A percentile compares a stretch with the other conserved stretches of the same genome.
phyloP scores from a whole-genome alignment of 1,140 invertebrate genomes.

The Bradysia coprophila region DNA sequence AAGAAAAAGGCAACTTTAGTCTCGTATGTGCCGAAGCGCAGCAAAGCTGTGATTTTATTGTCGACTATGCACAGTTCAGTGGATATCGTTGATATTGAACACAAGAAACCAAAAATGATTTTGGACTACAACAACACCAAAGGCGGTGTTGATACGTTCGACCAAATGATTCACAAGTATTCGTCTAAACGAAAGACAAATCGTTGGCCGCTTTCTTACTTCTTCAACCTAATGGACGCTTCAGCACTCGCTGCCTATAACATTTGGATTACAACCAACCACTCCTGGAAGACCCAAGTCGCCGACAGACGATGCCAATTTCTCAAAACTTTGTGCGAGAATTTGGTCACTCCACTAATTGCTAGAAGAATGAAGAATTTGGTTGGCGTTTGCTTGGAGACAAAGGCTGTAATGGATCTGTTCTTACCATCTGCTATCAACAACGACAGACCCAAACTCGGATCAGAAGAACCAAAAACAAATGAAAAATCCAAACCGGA shows the following conservation, averaged over 20 bases:
- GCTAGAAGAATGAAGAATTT: background rate
- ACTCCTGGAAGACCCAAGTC: background rate
- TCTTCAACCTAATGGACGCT: too few relatives aligned
- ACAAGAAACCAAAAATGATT: conserved; percentile 2
- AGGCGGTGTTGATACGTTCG: background rate
- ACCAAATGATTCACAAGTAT: background rate
- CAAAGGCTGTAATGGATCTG: background rate
- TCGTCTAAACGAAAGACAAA: background rate
- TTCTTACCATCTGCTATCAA: background rate
- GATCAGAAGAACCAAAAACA: too few relatives aligned
- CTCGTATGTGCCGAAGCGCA: conserved; percentile 12
- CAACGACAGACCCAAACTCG: too few relatives aligned
- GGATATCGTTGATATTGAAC: background rate
- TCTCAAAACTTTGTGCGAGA: background rate
- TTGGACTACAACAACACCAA: background rate
- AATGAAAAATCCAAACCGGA: too few relatives aligned
- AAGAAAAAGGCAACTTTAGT: conserved; percentile 9
- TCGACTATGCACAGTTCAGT: conserved; percentile 9
- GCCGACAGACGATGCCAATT: background rate
- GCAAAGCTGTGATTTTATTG: conserved; percentile 10
- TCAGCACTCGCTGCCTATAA: background rate
- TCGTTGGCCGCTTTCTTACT: too few relatives aligned
- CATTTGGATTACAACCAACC: background rate
- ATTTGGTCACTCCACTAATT: background rate
- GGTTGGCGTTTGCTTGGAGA: background rate